Conservation (phyloP, 2,113 vertebrate species). For the Ciconia stormi region DNA sequence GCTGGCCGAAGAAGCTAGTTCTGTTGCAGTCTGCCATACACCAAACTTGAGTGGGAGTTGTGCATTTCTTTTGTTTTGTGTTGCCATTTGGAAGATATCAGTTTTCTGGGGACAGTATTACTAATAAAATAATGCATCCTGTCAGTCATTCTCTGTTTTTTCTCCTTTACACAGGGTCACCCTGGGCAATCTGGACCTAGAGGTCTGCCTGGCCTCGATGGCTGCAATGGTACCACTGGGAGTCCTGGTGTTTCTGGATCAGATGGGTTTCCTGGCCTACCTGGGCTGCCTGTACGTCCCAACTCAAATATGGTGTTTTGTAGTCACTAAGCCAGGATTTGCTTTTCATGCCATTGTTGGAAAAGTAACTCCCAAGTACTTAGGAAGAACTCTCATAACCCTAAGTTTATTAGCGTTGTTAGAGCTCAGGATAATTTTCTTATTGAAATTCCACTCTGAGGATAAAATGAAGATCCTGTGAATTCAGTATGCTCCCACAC, state of each 20-base stretch:
- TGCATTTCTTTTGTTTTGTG: not conserved
- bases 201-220: constrained; percentile 84
- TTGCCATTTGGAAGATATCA: not conserved
- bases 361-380: not conserved
- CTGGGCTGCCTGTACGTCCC: constrained; percentile 77
- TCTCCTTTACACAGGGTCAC: constrained; percentile 80
- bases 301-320: not conserved
- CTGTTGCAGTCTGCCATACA: not conserved
- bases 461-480: not conserved
- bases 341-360: not conserved
- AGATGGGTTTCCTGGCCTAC: constrained; percentile 73
- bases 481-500: not conserved
- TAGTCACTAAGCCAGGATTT: not conserved
- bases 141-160: constrained; percentile 6
- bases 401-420: not conserved
- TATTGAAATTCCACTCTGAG: not conserved
- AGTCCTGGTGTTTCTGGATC: constrained; percentile 74
- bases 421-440: not conserved
- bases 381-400: not conserved
- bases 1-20: not conserved
- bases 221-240: constrained; percentile 90
- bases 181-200: constrained; percentile 84
- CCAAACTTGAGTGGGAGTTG: not conserved
- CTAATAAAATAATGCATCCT: not conserved
- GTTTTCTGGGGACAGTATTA: not conserved